A percentile compares a stretch with the other conserved stretches of the same genome.
Conservation (phyloP, 37 sponge, comb jelly and placozoan species). For the Beroe forskalii region DNA sequence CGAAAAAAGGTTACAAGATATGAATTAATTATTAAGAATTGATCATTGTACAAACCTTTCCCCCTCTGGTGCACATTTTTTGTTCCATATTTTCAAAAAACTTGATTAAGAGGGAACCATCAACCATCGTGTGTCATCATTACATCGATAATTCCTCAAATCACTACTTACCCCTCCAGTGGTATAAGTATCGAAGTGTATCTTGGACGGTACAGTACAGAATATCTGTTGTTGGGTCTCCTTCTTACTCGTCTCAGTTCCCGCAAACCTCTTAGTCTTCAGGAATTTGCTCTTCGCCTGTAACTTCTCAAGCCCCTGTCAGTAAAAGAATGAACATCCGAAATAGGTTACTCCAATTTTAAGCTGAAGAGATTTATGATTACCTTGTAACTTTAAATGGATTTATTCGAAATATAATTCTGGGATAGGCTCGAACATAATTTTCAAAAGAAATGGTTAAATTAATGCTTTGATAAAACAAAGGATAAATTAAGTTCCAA, state of each 20-base stretch:
- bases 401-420: background rate
- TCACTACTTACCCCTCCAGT: conserved; percentile 4
- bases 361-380: no score
- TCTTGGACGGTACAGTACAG: conserved; percentile 22
- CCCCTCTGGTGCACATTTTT: no score
- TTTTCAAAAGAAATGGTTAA: background rate
- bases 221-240: conserved; percentile 12
- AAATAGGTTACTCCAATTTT: no score
- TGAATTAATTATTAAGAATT: no score
- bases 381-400: no score
- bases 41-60: no score
- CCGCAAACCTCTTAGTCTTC: conserved; percentile 10
- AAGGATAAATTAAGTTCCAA: background rate
- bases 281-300: conserved; percentile 47
- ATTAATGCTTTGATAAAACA: background rate
- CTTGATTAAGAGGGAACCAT: no score
- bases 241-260: background rate
- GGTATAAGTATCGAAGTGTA: conserved; percentile 15
- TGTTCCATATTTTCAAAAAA: no score
- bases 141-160: no score
- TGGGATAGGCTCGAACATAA: background rate
- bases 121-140: no score
- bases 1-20: no score
- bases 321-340: no score
- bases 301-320: conserved; percentile 45